Evolutionary conservation across 35 echinoderm and acorn worm genomes (phyloP), one percentile per base, ranked within the genome.

Genomic region (Heliocidaris tuberculata): DNA sequence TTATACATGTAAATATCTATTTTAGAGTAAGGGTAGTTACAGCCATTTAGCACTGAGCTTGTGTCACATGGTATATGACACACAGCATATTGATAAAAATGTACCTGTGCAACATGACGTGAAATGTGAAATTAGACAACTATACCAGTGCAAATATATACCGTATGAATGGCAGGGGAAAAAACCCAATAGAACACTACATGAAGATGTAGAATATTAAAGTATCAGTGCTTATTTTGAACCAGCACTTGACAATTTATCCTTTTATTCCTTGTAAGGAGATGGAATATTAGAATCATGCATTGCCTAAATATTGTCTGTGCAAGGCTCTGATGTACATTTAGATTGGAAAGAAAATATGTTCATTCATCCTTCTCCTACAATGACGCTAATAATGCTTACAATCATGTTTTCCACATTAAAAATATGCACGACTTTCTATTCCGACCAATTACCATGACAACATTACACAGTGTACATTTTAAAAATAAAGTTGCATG

Each of bases 401-500:
- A 78, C 65, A 78, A 78, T 78, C 65, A 27, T 60, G 5, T 78
- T 78, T 78, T 78, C 27, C 65, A 78, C 17, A 78, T 6, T 27
- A 78, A 78, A n/a, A 78, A 78, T 78, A n/a, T 78, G 65, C 65
- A 78, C 15, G 27, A 78, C 65, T 78, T n/a, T 78, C 21, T 24
- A 78, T 78, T 78, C 27, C 21, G 27, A 78, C 65, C 65, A 78
- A n/a, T 78, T 2, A 78, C 65, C 65, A 78, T 27, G 65, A 78
- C 65, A 78, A 71, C 65, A 78, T n/a, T 78, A n/a, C 27, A 78
- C 27, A 78, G 52, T n/a, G 27, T 78, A 78, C 65, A 78, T 78
- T 78, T 78, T 78, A 78, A 78, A 78, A 78, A 78, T 78, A 78
- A 78, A 78, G 19, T 78, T 78, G 65, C 65, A 78, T 78, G 65